These are phyloP conservation scores for Chymomyza costata DNA, from an alignment of 1,140 invertebrate genomes.

Conservation along the genomic window DNA sequence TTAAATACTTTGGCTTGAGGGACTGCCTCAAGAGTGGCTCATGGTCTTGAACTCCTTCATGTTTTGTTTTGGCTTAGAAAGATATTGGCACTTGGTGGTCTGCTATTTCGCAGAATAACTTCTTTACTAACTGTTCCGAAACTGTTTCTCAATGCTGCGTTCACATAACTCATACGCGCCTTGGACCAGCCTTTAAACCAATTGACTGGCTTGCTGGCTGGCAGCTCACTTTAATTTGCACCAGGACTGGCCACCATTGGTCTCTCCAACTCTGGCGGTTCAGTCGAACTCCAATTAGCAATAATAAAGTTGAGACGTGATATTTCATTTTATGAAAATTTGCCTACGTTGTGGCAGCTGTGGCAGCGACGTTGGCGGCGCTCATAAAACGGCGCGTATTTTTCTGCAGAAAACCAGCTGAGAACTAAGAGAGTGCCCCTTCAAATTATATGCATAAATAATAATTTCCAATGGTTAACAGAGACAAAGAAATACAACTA, in stretches of 20 bases:
- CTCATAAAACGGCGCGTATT: conserved; percentile 17
- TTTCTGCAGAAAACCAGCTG: too few relatives aligned
- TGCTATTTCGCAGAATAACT: too few relatives aligned
- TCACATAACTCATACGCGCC: conserved; percentile 67
- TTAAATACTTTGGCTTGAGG: too few relatives aligned
- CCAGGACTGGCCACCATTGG: conserved; percentile 22
- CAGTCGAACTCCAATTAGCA: conserved; percentile 52
- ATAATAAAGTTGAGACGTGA: conserved; percentile 73
- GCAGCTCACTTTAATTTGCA: conserved; percentile 45
- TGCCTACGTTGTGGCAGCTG: too few relatives aligned
- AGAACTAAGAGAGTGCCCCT: conserved; percentile 31
- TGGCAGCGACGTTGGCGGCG: neutral
- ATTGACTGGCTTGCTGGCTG: neutral
- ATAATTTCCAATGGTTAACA: conserved; percentile 49
- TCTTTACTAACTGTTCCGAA: too few relatives aligned
- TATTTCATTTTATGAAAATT: conserved; percentile 70
- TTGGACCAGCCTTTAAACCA: conserved; percentile 20
- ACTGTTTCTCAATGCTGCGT: conserved; percentile 47
- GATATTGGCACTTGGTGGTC: too few relatives aligned
- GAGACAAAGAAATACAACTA: conserved; percentile 36
- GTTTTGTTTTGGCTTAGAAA: too few relatives aligned
- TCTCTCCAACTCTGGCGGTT: conserved; percentile 6
- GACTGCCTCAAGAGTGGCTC: too few relatives aligned
- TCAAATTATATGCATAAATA: conserved; percentile 74
- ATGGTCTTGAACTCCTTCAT: too few relatives aligned